Percentiles rank a stretch among this genome's conserved stretches.
Evolutionary conservation across 1,140 invertebrate genomes (phyloP).

Genomic region (Plectrocnemia conspersa): DNA sequence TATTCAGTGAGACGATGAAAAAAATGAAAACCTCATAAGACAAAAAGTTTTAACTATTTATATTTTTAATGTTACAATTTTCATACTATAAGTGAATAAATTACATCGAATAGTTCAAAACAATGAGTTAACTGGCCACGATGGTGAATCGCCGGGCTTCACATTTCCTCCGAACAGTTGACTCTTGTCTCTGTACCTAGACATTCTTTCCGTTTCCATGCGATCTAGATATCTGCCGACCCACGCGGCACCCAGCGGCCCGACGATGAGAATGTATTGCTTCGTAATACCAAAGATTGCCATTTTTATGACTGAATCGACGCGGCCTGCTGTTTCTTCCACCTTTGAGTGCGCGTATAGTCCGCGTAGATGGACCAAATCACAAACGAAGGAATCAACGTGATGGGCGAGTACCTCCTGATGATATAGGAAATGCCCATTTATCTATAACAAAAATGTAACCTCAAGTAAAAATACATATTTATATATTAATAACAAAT

Average conservation of each 20-base stretch:
- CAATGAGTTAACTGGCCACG: too few relatives aligned
- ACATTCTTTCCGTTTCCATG: conserved; percentile 64
- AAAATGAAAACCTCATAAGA: too few relatives aligned
- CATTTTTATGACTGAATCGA: conserved; percentile 39
- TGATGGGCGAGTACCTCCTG: conserved; percentile 56
- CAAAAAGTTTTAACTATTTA: too few relatives aligned
- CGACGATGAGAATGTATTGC: conserved; percentile 41
- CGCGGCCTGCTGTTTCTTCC: conserved; percentile 53
- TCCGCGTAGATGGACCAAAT: conserved; percentile 60
- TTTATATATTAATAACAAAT: too few relatives aligned
- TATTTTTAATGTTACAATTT: too few relatives aligned
- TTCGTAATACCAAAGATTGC: conserved; percentile 52
- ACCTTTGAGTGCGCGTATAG: conserved; percentile 62
- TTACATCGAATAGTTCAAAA: too few relatives aligned
- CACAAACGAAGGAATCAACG: conserved; percentile 59
- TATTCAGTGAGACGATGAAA: too few relatives aligned
- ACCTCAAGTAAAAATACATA: too few relatives aligned
- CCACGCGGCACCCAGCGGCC: conserved; percentile 54
- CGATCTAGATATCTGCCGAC: conserved; percentile 62
- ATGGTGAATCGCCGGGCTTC: conserved; percentile 61
- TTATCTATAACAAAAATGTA: conserved; percentile 38
- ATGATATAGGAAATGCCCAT: conserved; percentile 47
- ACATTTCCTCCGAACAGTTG: conserved; percentile 63
- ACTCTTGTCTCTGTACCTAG: conserved; percentile 70
- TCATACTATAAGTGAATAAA: too few relatives aligned